Evolutionary conservation across 2,113 vertebrate species (phyloP).

Genomic region (Psilopsiagon aymara): DNA sequence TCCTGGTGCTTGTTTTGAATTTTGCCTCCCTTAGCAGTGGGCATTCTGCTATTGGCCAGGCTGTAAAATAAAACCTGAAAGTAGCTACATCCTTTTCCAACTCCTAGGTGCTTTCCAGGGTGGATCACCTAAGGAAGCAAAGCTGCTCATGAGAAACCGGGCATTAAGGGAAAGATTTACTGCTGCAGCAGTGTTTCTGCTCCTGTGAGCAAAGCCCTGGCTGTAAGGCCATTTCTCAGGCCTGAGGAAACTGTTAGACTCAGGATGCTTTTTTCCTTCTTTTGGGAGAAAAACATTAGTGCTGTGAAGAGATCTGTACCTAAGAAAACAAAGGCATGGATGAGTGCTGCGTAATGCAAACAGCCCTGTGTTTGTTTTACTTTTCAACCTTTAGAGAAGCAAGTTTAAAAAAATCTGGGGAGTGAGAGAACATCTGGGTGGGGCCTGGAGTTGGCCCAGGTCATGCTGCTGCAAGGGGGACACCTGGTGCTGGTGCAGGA

Average conservation of each 20-base stretch:
- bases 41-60: neutral
- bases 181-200: accelerated
- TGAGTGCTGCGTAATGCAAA: neutral
- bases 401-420: neutral
- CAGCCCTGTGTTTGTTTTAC: accelerated
- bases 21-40: neutral
- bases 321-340: accelerated
- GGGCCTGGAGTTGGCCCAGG: accelerated
- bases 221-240: accelerated
- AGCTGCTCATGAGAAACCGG: neutral
- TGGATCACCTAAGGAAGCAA: neutral
- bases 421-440: neutral
- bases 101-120: neutral
- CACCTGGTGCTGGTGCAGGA: accelerated
- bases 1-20: neutral
- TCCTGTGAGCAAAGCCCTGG: accelerated
- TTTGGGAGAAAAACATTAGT: accelerated
- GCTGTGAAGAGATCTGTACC: neutral
- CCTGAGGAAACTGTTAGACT: accelerated
- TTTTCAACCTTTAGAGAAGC: neutral
- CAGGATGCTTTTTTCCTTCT: accelerated
- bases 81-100: neutral
- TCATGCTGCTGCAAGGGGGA: accelerated
- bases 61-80: neutral
- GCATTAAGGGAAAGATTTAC: neutral